Evolutionary conservation across 2,888 invertebrate genomes (phyloP).

Genomic region (Chrysopilus asiliformis): DNA sequence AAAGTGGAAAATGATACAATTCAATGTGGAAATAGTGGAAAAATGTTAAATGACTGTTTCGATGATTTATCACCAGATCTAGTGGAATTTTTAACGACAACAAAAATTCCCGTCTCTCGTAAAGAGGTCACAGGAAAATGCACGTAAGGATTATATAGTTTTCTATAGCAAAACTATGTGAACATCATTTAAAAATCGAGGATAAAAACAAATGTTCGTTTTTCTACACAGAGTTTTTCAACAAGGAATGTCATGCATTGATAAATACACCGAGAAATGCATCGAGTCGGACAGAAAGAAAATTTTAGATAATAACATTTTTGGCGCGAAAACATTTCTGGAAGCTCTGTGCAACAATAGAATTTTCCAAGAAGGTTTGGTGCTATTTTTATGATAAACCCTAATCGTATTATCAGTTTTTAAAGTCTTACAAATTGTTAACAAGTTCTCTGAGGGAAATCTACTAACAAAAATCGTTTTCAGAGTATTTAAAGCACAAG

Average conservation of each 20-base stretch:
- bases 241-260: conserved; percentile 32
- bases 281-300: conserved; percentile 23
- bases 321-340: conserved; percentile 30
- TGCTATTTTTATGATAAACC: too few relatives aligned
- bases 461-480: conserved; percentile 7
- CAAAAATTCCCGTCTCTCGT: conserved; percentile 29
- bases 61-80: conserved; percentile 30
- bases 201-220: background rate
- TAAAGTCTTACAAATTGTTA: background rate
- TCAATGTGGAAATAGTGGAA: conserved; percentile 26
- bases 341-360: conserved; percentile 29
- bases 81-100: conserved; percentile 29
- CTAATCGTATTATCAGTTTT: too few relatives aligned
- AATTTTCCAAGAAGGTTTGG: conserved; percentile 30
- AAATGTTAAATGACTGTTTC: conserved; percentile 31
- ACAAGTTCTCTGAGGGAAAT: background rate
- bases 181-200: conserved; percentile 1
- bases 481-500: conserved; percentile 32
- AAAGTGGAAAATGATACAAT: background rate
- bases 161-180: background rate
- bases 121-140: conserved; percentile 30
- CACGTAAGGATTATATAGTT: conserved; percentile 24
- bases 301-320: conserved; percentile 29
- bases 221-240: conserved; percentile 25
- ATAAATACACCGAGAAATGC: conserved; percentile 29